These are phyloP conservation scores for Harlomillsia oculata DNA, from an alignment of 1,140 invertebrate species.

Conservation along the genomic window DNA sequence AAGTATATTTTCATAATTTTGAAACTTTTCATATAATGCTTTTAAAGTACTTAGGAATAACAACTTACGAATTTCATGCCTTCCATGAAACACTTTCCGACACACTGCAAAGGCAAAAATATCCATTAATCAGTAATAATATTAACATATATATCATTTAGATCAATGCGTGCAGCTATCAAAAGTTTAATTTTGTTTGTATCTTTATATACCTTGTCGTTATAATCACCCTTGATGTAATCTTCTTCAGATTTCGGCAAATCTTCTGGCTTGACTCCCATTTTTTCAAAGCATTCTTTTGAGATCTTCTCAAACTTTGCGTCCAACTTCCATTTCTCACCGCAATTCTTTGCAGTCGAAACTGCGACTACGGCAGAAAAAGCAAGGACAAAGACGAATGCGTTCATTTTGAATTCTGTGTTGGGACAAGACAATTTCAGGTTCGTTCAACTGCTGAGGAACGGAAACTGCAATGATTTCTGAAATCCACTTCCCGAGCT, in stretches of 20 bases:
- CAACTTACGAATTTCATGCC: not conserved
- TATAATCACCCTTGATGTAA: not conserved
- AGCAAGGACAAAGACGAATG: too few species aligned
- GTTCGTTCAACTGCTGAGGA: too few species aligned
- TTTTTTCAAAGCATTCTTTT: too few species aligned
- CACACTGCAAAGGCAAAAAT: not conserved
- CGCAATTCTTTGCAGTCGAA: too few species aligned
- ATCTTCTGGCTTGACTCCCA: too few species aligned
- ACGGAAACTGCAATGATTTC: too few species aligned
- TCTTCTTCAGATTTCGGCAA: not conserved
- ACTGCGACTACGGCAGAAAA: too few species aligned
- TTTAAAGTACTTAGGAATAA: not conserved
- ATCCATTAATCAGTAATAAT: not conserved
- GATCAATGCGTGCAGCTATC: not conserved
- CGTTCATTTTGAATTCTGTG: too few species aligned
- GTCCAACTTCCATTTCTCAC: too few species aligned
- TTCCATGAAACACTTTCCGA: not conserved
- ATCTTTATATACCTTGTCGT: not conserved
- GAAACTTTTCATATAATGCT: not conserved
- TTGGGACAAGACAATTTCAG: too few species aligned
- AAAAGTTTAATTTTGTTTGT: not conserved
- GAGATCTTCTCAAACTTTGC: too few species aligned
- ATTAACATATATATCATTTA: not conserved
- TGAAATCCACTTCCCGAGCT: too few species aligned
- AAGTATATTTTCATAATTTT: not conserved